These are phyloP conservation scores for Antheraea assamensis DNA, from an alignment of 2,888 invertebrate species.

Conservation along the genomic window DNA sequence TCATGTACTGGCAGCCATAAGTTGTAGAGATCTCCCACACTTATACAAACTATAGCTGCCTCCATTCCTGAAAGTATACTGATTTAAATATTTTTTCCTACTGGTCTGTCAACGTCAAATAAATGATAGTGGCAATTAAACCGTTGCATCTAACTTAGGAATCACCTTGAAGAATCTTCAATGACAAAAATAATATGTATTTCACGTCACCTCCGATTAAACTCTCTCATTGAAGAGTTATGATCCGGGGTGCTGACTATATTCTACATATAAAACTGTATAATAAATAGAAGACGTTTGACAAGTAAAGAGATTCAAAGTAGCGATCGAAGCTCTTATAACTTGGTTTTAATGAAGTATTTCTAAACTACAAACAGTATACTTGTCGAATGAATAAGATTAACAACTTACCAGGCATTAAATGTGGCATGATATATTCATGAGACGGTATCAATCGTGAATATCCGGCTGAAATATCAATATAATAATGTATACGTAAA, in stretches of 20 bases:
- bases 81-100: background rate
- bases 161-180: too few relatives aligned
- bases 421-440: constrained; percentile 48
- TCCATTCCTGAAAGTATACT: constrained; percentile 44
- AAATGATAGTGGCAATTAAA: background rate
- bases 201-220: too few relatives aligned
- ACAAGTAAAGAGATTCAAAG: background rate
- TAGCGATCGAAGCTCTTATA: background rate
- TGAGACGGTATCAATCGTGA: constrained; percentile 45
- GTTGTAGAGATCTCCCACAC: constrained; percentile 56
- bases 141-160: background rate
- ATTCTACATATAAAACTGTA: background rate
- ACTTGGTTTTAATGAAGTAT: background rate
- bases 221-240: background rate
- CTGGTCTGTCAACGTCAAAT: background rate
- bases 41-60: constrained; percentile 42
- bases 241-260: background rate
- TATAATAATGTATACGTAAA: constrained; percentile 21
- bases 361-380: background rate
- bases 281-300: background rate
- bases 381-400: constrained; percentile 7
- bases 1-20: constrained; percentile 42
- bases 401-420: constrained; percentile 46
- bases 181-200: too few relatives aligned
- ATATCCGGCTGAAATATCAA: constrained; percentile 43